Evolutionary conservation across 2,113 vertebrate species (phyloP).

Genomic region (Mirounga angustirostris): DNA sequence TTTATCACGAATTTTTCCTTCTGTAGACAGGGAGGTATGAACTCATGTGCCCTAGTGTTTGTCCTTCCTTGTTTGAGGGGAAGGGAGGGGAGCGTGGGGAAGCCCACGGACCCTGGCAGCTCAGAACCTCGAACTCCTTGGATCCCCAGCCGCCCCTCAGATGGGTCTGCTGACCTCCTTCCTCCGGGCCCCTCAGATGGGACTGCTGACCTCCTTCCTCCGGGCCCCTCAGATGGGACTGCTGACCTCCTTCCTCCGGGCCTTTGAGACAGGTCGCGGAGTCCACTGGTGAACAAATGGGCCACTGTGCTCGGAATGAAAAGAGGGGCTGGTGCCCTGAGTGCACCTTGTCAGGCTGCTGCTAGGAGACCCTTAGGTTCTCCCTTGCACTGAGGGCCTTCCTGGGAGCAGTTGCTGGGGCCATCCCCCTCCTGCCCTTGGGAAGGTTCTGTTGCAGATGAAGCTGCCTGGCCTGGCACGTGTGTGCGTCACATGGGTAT

Average conservation of each 20-base stretch:
- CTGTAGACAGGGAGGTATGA: neutral
- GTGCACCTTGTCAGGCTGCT: neutral
- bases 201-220: neutral
- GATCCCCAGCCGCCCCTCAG: neutral
- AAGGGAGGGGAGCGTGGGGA: neutral
- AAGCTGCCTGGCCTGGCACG: neutral
- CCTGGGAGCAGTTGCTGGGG: neutral
- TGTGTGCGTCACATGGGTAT: too few species aligned
- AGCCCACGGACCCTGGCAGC: neutral
- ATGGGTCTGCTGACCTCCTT: neutral
- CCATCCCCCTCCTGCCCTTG: neutral
- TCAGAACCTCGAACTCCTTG: neutral
- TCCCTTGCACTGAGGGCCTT: neutral
- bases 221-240: neutral
- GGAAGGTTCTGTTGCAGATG: neutral
- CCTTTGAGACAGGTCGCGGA: neutral
- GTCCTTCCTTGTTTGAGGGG: neutral
- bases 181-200: too few species aligned
- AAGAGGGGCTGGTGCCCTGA: neutral
- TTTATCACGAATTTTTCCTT: slow-evolving; percentile 15
- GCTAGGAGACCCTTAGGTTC: neutral
- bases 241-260: neutral
- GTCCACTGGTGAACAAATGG: neutral
- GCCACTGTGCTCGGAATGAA: neutral
- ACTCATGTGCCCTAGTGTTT: neutral